phyloP scores from a whole-genome alignment of 1,140 invertebrate genomes.

The Trichoplusia ni region DNA sequence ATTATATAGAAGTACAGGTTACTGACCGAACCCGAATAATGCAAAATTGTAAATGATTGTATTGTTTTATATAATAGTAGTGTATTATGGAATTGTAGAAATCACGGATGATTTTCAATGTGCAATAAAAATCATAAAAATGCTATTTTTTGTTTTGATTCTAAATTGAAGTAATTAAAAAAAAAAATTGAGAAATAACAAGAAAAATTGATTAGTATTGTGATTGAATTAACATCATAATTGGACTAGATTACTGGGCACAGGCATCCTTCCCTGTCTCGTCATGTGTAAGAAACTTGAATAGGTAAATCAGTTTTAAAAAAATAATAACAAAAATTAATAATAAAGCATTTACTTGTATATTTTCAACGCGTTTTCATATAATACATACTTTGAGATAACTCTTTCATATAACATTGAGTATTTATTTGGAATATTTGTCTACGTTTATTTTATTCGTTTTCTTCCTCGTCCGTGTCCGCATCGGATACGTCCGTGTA shows the following conservation, averaged over 20 bases:
- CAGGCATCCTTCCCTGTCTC: too few relatives aligned
- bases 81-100: slow-evolving; percentile 2
- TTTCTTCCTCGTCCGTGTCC: slow-evolving; percentile 70
- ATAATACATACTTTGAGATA: not conserved
- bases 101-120: slow-evolving; percentile 7
- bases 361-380: not conserved
- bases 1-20: slow-evolving; percentile 8
- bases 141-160: not conserved
- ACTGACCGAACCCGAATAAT: not conserved
- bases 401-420: not conserved
- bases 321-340: not conserved
- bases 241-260: too few relatives aligned
- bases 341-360: slow-evolving; percentile 8
- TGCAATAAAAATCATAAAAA: slow-evolving; percentile 18
- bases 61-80: slow-evolving; percentile 15
- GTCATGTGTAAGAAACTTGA: too few relatives aligned
- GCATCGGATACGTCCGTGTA: slow-evolving; percentile 79
- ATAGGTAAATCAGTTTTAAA: too few relatives aligned
- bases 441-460: not conserved
- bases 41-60: slow-evolving; percentile 17
- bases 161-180: too few relatives aligned
- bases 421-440: not conserved
- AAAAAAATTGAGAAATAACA: too few relatives aligned
- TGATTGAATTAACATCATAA: too few relatives aligned
- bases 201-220: too few relatives aligned